Conservation (phyloP, 2,888 invertebrate genomes). For the Sinotaia quadrata region DNA sequence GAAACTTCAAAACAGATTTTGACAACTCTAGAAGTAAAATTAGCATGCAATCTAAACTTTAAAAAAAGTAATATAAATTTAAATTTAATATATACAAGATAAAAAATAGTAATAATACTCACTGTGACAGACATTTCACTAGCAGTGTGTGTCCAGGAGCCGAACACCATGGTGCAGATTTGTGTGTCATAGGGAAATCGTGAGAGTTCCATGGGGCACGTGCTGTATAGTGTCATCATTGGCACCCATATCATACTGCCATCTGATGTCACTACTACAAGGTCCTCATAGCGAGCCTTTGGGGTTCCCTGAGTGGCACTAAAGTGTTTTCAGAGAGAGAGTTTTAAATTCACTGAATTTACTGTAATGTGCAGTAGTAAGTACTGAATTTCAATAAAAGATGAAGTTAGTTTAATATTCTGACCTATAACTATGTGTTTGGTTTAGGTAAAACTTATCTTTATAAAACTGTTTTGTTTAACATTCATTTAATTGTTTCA, state of each 20-base stretch:
- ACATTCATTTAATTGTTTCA: no score
- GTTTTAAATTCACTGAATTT: neutral
- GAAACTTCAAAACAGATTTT: no score
- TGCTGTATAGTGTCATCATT: slow-evolving; percentile 80
- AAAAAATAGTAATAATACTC: no score
- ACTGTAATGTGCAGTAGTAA: neutral
- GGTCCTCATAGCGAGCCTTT: slow-evolving; percentile 35
- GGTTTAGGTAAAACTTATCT: no score
- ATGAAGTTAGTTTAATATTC: neutral
- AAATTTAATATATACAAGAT: no score
- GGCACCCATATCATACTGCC: slow-evolving; percentile 88
- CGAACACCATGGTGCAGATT: slow-evolving; percentile 84
- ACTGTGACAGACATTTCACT: slow-evolving; percentile 37
- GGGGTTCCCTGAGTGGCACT: slow-evolving; percentile 32
- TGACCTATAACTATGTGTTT: no score
- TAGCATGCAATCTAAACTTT: no score
- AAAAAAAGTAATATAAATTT: no score
- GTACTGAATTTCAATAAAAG: no score
- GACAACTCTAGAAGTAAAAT: no score
- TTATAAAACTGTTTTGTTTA: no score
- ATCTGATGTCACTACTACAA: slow-evolving; percentile 34
- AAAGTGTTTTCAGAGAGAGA: neutral
- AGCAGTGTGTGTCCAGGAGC: slow-evolving; percentile 36
- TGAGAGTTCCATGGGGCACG: slow-evolving; percentile 86
- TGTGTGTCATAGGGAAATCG: slow-evolving; percentile 96